These are phyloP conservation scores for Ornithorhynchus anatinus DNA, from an alignment of 2,113 vertebrate species.

Conservation along the genomic window DNA sequence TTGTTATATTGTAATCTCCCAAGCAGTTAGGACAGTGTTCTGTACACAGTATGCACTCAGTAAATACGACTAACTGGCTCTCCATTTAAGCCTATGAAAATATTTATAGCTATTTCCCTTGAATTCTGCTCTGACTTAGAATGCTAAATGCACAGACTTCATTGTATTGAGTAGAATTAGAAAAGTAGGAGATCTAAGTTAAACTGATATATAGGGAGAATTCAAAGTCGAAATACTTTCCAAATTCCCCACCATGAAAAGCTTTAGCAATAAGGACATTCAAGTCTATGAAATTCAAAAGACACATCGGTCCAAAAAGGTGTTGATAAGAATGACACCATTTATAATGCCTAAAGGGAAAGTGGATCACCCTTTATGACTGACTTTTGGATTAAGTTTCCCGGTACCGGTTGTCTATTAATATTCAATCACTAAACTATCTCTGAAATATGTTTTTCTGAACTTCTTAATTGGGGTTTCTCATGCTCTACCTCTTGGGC, in stretches of 20 bases:
- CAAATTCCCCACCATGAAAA: not conserved
- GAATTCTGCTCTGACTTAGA: no score
- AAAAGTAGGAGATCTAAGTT: no score
- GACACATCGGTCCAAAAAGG: not conserved
- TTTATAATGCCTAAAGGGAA: slow-evolving; percentile 52
- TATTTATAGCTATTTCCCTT: no score
- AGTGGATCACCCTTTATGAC: slow-evolving; percentile 24
- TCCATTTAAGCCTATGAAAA: no score
- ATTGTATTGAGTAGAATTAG: no score
- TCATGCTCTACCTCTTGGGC: no score
- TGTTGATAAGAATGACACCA: slow-evolving; percentile 25
- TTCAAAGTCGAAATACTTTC: no score
- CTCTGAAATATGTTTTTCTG: slow-evolving; percentile 9
- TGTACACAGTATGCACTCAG: no score
- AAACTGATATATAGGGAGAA: not conserved
- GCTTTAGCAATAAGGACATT: not conserved
- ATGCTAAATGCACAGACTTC: no score
- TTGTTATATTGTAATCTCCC: no score
- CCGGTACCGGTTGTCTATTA: slow-evolving; percentile 51
- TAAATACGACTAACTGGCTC: no score
- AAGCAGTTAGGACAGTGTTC: no score
- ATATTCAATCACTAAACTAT: slow-evolving; percentile 54
- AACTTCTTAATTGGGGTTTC: slow-evolving; percentile 28
- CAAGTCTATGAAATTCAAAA: slow-evolving; percentile 20
- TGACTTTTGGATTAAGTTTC: slow-evolving; percentile 65